Conservation (phyloP, 2,113 vertebrate genomes). For the Campylomormyrus numenius region DNA sequence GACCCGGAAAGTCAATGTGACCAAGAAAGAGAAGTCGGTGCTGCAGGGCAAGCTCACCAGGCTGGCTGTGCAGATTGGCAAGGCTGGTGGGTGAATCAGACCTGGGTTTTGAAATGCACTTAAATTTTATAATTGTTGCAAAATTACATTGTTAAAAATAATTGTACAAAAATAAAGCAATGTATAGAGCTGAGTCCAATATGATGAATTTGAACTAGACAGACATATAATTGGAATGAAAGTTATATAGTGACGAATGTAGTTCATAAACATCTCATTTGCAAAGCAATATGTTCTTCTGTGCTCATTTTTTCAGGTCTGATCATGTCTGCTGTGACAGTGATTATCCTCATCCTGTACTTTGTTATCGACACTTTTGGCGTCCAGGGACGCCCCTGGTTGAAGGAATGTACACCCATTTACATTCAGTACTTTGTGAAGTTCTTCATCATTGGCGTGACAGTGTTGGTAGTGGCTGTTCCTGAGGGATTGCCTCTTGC, state of each 20-base stretch:
- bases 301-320: conserved; percentile 62
- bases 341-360: conserved; percentile 89
- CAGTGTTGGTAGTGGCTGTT: conserved; percentile 90
- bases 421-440: conserved; percentile 97
- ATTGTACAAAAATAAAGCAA: neutral
- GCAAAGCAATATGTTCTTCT: neutral
- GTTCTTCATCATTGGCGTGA: conserved; percentile 97
- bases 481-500: conserved; percentile 90
- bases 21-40: conserved; percentile 96
- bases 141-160: neutral
- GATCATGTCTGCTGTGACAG: conserved; percentile 88
- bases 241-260: neutral
- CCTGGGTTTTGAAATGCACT: neutral
- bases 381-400: conserved; percentile 69
- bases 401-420: conserved; percentile 81
- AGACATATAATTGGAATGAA: neutral
- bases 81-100: conserved; percentile 71
- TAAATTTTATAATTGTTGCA: neutral
- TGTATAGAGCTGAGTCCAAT: neutral
- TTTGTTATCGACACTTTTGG: conserved; percentile 87
- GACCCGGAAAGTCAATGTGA: conserved; percentile 76
- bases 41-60: conserved; percentile 92
- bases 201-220: neutral
- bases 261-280: neutral
- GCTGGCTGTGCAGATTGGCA: conserved; percentile 90